A percentile compares a stretch with the other conserved stretches of the same genome.
These are phyloP conservation scores for Chanos chanos DNA, from an alignment of 2,797 vertebrate species.

Conservation along the genomic window DNA sequence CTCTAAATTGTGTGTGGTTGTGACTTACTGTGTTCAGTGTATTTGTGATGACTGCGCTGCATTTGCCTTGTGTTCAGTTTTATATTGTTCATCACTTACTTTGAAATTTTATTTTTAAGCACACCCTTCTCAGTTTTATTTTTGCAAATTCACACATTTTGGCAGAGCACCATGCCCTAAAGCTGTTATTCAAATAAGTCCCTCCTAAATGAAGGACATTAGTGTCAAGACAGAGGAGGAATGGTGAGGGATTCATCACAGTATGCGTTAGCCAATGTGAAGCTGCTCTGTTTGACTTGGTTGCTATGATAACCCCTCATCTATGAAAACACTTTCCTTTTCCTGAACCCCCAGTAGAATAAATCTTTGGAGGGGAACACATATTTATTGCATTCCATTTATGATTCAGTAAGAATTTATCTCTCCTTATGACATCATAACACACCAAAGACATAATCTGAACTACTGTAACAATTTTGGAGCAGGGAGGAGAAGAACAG, in stretches of 20 bases:
- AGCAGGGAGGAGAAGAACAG: no score
- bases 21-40: not conserved
- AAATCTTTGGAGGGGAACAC: no score
- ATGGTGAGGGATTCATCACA: constrained; percentile 10
- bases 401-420: no score
- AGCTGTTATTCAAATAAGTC: constrained; percentile 2
- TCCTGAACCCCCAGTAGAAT: no score
- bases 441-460: no score
- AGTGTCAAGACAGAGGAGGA: not conserved
- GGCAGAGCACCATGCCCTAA: not conserved
- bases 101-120: constrained; percentile 4
- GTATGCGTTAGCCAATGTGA: constrained; percentile 8
- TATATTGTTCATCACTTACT: not conserved
- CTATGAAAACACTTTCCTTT: no score
- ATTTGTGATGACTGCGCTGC: not conserved
- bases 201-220: not conserved
- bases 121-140: not conserved
- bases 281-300: no score
- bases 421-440: no score
- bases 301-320: no score
- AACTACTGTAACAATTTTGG: no score
- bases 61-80: not conserved
- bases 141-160: not conserved
- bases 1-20: not conserved
- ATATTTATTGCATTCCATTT: no score